Evolutionary conservation across 2,113 vertebrate genomes (phyloP).

Genomic region (Erythrocercus mccallii): DNA sequence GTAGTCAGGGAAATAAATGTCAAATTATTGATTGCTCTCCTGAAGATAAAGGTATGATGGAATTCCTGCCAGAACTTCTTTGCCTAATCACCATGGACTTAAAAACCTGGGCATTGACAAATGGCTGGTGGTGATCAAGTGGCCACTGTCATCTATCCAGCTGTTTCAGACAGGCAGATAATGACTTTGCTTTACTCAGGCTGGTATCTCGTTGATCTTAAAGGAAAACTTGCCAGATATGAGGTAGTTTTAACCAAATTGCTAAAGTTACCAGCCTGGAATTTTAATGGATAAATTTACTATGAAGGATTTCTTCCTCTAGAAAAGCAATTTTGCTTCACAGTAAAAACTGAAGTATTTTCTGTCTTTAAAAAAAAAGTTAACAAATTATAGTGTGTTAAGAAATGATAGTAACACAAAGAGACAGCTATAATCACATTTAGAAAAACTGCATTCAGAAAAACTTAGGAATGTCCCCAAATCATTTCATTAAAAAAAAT

Average conservation of each 20-base stretch:
- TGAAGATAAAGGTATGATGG: neutral
- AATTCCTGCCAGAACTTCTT: neutral
- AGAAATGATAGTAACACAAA: conserved; percentile 24
- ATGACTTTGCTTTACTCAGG: neutral
- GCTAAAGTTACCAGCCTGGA: neutral
- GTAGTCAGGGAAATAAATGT: neutral
- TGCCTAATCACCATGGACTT: neutral
- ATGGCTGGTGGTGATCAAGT: neutral
- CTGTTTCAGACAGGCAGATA: neutral
- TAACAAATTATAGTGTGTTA: conserved; percentile 36
- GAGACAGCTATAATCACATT: conserved; percentile 44
- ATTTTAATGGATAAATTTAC: conserved; percentile 25
- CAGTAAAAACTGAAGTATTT: conserved; percentile 21
- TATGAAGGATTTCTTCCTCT: neutral
- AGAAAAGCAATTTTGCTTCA: conserved; percentile 16
- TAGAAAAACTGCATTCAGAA: neutral
- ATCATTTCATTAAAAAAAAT: conserved; percentile 40
- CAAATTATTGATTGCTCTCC: neutral
- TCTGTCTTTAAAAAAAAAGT: neutral
- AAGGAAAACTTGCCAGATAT: neutral
- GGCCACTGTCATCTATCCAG: neutral
- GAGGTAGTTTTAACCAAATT: neutral
- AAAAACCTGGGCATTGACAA: neutral
- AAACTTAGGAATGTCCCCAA: conserved; percentile 32
- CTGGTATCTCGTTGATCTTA: neutral